A percentile compares a stretch with the other conserved stretches of the same genome.
Conservation (phyloP, 2,113 vertebrate species). For the Seriola quinqueradiata region DNA sequence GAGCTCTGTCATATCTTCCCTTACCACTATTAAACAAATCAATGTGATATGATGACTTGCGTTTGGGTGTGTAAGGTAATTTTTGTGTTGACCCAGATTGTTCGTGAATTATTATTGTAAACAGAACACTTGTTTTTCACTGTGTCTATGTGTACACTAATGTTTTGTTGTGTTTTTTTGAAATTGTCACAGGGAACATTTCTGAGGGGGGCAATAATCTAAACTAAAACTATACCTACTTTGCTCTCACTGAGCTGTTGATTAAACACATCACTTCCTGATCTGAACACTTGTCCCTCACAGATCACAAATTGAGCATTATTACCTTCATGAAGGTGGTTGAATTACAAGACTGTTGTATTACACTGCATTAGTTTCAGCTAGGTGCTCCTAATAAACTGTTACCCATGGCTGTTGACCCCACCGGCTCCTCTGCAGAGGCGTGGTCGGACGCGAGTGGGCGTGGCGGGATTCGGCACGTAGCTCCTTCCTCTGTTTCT, state of each 20-base stretch:
- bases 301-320: too few relatives aligned
- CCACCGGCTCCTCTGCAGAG: conserved; percentile 28
- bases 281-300: too few relatives aligned
- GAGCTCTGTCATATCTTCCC: background rate
- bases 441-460: conserved; percentile 46
- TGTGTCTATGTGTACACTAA: background rate
- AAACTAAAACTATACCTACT: background rate
- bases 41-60: background rate
- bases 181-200: background rate
- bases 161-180: too few relatives aligned
- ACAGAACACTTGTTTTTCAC: background rate
- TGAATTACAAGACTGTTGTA: too few relatives aligned
- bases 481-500: conserved; percentile 47
- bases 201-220: background rate
- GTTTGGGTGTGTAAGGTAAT: background rate
- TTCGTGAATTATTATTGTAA: background rate
- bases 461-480: conserved; percentile 39
- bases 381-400: too few relatives aligned
- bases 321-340: too few relatives aligned
- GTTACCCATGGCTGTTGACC: background rate
- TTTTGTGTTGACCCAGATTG: background rate
- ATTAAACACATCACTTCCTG: too few relatives aligned
- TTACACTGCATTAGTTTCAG: too few relatives aligned
- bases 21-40: background rate
- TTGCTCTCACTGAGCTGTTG: background rate